These are phyloP conservation scores for Athrips mouffetella DNA, from an alignment of 2,888 invertebrate species.

Conservation along the genomic window DNA sequence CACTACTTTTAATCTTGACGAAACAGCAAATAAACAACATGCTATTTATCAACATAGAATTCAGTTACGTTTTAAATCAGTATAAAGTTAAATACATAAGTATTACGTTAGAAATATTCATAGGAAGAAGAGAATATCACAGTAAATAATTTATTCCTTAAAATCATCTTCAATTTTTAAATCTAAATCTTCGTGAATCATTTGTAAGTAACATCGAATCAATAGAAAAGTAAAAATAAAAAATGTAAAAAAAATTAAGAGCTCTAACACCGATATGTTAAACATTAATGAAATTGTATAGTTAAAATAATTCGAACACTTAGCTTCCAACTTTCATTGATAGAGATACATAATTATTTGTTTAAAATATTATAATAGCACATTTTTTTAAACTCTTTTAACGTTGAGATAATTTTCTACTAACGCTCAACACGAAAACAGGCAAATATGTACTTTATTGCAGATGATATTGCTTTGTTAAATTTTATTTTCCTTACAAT, in stretches of 20 bases:
- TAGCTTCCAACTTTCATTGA: background rate
- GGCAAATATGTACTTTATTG: slow-evolving; percentile 5
- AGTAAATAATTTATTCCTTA: slow-evolving; percentile 36
- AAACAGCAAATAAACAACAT: slow-evolving; percentile 30
- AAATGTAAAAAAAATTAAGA: slow-evolving; percentile 9
- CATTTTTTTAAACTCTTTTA: background rate
- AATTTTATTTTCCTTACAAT: background rate
- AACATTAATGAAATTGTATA: background rate
- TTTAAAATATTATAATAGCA: background rate
- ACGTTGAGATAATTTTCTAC: background rate
- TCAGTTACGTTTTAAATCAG: slow-evolving; percentile 6
- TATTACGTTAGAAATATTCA: slow-evolving; percentile 30
- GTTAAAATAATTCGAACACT: background rate
- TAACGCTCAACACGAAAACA: background rate
- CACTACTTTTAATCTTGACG: slow-evolving; percentile 32
- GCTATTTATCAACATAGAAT: background rate
- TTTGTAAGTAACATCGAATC: slow-evolving; percentile 8
- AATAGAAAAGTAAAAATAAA: slow-evolving; percentile 5
- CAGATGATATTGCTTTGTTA: slow-evolving; percentile 5
- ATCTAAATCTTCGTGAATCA: slow-evolving; percentile 11
- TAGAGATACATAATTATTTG: background rate
- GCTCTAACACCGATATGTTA: slow-evolving; percentile 9
- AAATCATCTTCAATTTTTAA: slow-evolving; percentile 15
- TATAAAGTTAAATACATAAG: slow-evolving; percentile 38
- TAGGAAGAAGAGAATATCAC: slow-evolving; percentile 70